A percentile compares a stretch with the other conserved stretches of the same genome.
Conservation (phyloP, 2,113 vertebrate genomes). For the Daubentonia madagascariensis region DNA sequence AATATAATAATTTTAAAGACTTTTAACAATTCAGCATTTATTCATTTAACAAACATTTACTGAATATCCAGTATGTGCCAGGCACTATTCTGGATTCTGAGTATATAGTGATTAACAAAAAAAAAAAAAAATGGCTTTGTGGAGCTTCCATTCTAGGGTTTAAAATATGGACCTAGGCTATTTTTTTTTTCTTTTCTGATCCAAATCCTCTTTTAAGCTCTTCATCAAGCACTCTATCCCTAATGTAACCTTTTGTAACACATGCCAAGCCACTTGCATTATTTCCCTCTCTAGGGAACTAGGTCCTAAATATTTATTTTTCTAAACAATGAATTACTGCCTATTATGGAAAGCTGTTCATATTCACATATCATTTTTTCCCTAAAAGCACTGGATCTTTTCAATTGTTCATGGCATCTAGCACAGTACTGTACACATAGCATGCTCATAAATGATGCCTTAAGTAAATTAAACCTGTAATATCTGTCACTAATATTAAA, state of each 20-base stretch:
- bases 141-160: background rate
- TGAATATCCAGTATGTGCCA: background rate
- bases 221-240: background rate
- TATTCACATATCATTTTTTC: background rate
- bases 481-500: background rate
- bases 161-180: background rate
- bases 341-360: background rate
- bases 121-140: background rate
- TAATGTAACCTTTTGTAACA: background rate
- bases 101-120: background rate
- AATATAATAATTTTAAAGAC: background rate
- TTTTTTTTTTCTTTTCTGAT: background rate
- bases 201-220: background rate
- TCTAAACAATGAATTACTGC: background rate
- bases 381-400: background rate
- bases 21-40: background rate
- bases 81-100: background rate
- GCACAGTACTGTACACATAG: rapidly evolving
- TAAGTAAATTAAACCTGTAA: background rate
- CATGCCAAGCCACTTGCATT: background rate
- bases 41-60: background rate
- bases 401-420: background rate
- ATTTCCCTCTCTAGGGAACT: background rate
- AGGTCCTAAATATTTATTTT: background rate
- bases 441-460: background rate